These are phyloP conservation scores for Erethizon dorsatum DNA, from an alignment of 2,797 vertebrate species.

Conservation along the genomic window DNA sequence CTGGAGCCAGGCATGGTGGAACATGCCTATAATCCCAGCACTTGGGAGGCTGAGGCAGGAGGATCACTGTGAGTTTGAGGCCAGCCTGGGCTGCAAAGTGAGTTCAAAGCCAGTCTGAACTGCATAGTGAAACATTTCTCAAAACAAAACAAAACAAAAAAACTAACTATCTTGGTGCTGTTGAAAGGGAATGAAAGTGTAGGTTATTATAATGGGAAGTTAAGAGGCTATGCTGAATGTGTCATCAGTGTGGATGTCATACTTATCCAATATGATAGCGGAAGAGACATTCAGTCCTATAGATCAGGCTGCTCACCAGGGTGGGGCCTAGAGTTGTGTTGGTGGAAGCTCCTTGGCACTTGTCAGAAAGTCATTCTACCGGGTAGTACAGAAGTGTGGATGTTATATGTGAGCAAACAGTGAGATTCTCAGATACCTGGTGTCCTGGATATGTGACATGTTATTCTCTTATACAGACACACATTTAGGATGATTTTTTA, in stretches of 20 bases:
- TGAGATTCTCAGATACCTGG: constrained; percentile 34
- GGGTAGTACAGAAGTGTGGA: background rate
- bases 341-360: background rate
- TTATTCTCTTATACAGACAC: constrained; percentile 30
- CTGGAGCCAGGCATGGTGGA: background rate
- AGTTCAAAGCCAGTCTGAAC: background rate
- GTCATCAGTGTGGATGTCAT: constrained; percentile 19
- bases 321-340: background rate
- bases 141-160: background rate
- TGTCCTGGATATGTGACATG: constrained; percentile 7
- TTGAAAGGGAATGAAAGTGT: constrained; percentile 39
- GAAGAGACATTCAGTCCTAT: background rate
- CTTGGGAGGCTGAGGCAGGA: background rate
- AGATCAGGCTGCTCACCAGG: background rate
- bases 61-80: background rate
- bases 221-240: constrained; percentile 27
- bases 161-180: background rate
- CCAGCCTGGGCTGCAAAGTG: background rate
- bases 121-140: background rate
- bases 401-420: constrained; percentile 64
- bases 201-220: constrained; percentile 32
- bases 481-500: constrained; percentile 34
- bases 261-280: constrained; percentile 36
- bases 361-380: constrained; percentile 33
- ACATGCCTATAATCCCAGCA: background rate